These are phyloP conservation scores for Pachydiplax longipennis DNA, from an alignment of 2,888 invertebrate genomes.

Conservation along the genomic window DNA sequence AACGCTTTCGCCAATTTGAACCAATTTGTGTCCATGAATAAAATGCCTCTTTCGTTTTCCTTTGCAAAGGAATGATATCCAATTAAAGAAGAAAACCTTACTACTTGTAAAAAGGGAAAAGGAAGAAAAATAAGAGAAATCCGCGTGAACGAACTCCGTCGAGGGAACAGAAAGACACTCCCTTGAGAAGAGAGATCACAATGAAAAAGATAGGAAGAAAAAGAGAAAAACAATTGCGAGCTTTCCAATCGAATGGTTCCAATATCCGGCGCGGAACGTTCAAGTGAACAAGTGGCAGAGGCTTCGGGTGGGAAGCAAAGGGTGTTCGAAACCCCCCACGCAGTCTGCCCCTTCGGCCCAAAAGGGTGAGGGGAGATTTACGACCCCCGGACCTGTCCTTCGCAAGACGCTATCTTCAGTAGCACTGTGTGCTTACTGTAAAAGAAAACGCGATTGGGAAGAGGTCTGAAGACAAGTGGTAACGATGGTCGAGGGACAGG, in stretches of 20 bases:
- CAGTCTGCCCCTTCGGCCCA: neutral
- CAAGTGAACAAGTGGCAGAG: constrained; percentile 28
- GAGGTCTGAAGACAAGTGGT: constrained; percentile 20
- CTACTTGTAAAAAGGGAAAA: neutral
- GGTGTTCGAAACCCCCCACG: neutral
- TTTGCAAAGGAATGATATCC: too few species aligned
- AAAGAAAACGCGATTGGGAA: neutral
- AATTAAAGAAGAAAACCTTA: too few species aligned
- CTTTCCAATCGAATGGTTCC: constrained; percentile 40
- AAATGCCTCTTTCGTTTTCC: too few species aligned
- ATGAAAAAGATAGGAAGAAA: neutral
- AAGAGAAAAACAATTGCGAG: constrained; percentile 32
- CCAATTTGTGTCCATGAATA: too few species aligned
- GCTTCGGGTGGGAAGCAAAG: neutral
- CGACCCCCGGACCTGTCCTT: constrained; percentile 31
- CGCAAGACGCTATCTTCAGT: constrained; percentile 31
- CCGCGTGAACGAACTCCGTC: neutral
- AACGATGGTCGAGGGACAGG: constrained; percentile 15
- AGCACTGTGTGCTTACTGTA: constrained; percentile 13
- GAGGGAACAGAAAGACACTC: neutral
- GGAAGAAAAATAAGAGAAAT: neutral
- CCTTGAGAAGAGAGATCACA: neutral
- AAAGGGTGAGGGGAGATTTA: constrained; percentile 31
- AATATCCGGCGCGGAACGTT: constrained; percentile 23
- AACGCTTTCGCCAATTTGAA: too few species aligned